These are phyloP conservation scores for Teleopsis dalmanni DNA, from an alignment of 1,140 invertebrate genomes.

Conservation along the genomic window DNA sequence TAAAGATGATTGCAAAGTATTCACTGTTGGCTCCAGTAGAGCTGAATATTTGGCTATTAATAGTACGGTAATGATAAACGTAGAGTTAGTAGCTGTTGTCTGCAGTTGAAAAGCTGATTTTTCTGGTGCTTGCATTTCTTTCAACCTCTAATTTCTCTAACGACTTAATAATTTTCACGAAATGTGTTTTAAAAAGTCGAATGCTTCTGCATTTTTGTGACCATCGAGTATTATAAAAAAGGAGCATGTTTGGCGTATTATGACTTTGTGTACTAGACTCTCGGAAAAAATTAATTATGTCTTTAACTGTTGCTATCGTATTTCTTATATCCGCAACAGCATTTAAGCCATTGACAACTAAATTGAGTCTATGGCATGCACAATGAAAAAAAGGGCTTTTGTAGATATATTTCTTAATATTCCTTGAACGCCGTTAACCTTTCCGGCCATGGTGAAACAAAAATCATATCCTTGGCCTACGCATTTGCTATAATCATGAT, in stretches of 20 bases:
- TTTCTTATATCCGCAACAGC: too few species aligned
- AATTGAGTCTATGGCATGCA: too few species aligned
- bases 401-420: too few species aligned
- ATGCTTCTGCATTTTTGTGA: constrained; percentile 38
- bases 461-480: constrained; percentile 28
- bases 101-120: constrained; percentile 16
- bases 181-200: constrained; percentile 17
- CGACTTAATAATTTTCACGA: constrained; percentile 13
- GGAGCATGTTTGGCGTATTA: constrained; percentile 30
- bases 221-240: constrained; percentile 34
- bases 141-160: constrained; percentile 14
- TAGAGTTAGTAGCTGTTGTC: constrained; percentile 14
- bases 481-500: constrained; percentile 8
- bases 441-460: constrained; percentile 32
- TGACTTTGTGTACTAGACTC: constrained; percentile 29
- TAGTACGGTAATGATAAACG: constrained; percentile 14
- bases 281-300: constrained; percentile 34
- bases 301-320: constrained; percentile 30
- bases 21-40: constrained; percentile 17
- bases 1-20: constrained; percentile 7
- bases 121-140: constrained; percentile 17
- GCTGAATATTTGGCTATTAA: constrained; percentile 22
- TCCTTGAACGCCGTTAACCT: too few species aligned
- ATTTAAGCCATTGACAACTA: too few species aligned
- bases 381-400: too few species aligned